Evolutionary conservation across 1,140 invertebrate genomes (phyloP), one percentile per base, ranked within the genome.

Genomic region (Carposina sasakii): DNA sequence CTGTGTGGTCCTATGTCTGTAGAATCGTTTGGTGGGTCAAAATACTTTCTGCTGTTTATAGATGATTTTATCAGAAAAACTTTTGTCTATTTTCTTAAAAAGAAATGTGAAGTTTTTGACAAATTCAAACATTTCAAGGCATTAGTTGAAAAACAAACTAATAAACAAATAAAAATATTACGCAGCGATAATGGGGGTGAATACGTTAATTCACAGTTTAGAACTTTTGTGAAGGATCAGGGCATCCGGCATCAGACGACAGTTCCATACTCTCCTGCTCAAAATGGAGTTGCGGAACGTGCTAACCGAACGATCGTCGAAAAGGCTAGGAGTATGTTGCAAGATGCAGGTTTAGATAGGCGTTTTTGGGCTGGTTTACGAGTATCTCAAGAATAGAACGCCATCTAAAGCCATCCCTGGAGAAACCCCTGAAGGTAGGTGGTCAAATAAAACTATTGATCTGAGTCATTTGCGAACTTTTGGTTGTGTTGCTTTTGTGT

Each of bases 81-180:
- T n/a, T 63, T 63, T 51, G 54, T 75, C 17, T 78, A 44, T 30
- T 44, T 44, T 31, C 17, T 44, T 4, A 44, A 44, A n/a, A 3
- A 4, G 3, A 44, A 44, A 60, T 74, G 85, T 60, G 78, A 41
- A 89, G 56, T 88, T 8, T 37, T 19, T 5, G 34, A 37, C 16
- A 8, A 37, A 8, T 37, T 37, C n/a, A 17, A 19, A 37, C 88
- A 59, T 68, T 89, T 10, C 76, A 88, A 52, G 88, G 89, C 65
- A 87, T 87, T 31, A 88, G 90, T 74, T 70, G 88, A 54, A 74
- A 90, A 20, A 89, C 89, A 67, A 88, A 89, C 46, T 62, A 65
- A 47, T 60, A 72, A 51, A 88, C 86, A 39, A 37, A 54, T 53
- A 17, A 53, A 53, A 26, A 28, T 34, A 8, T 44, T 53, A 9